Evolutionary conservation across 2,888 invertebrate species (phyloP), one percentile per base, ranked within the genome.

Genomic region (Heliconius sara): DNA sequence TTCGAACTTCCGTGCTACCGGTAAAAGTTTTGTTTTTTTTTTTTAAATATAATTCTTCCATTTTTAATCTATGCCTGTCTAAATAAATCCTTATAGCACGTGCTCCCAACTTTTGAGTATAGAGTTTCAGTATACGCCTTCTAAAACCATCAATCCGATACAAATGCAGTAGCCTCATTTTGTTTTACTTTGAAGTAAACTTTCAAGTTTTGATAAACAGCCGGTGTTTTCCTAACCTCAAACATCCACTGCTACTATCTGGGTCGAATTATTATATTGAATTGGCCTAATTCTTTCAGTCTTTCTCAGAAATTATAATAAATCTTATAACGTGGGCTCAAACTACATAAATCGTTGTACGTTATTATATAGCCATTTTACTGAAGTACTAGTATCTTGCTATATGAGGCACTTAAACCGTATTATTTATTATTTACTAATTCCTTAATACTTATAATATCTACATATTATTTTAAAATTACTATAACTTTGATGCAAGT

Each of bases 91-190:
- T 79, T 80, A 79, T 86, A 88, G 84, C 89, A 88, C 90, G 90
- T 90, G 89, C 91, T 92, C 89, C 88, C 91, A 92, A 92, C 92
- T 92, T 85, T 87, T 70, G 88, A 88, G 93, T 93, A 90, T 95
- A 91, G 90, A 91, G 91, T 95, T 95, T 89, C 94, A 95, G 92
- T 88, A 93, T 92, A 91, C 88, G 89, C 85, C 91, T 90, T 92
- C 91, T 92, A 91, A 92, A 91, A 91, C 88, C 27, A 16, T 65
- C 13, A 77, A 84, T 83, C 82, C 75, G 78, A 77, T 90, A 89
- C 89, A 88, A 84, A 85, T 85, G 88, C 90, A 90, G 89, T 88
- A 89, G 86, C 85, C 83, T 82, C 85, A 84, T 87, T 87, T 87
- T 87, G 82, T 82, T 83, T 80, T 86, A 87, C 84, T 85, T 84